Conservation (phyloP, 1,140 invertebrate species). For the Bombus pascuorum region DNA sequence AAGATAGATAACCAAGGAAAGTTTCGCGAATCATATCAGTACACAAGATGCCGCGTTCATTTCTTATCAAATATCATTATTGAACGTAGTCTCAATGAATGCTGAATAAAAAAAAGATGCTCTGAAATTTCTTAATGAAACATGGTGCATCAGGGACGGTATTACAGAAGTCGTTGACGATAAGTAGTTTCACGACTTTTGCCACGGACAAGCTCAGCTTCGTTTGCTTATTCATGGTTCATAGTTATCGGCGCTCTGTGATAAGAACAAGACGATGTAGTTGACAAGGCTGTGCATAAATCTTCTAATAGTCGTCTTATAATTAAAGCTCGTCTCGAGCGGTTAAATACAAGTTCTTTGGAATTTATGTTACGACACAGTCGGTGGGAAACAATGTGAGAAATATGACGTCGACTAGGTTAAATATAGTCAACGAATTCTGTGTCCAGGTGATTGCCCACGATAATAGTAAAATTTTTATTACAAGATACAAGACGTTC, state of each 20-base stretch:
- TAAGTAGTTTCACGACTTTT: constrained; percentile 44
- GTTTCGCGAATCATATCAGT: background rate
- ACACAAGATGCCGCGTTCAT: background rate
- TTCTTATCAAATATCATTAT: background rate
- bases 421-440: background rate
- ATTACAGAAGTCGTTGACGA: constrained; percentile 54
- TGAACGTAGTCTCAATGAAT: constrained; percentile 34
- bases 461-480: background rate
- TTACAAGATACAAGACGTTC: background rate
- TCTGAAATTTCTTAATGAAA: constrained; percentile 52
- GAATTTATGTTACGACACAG: too few relatives aligned
- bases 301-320: constrained; percentile 22
- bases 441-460: background rate
- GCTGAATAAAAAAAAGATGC: background rate
- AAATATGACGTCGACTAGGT: background rate
- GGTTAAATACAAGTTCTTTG: too few relatives aligned
- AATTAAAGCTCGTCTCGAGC: constrained; percentile 47
- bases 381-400: background rate
- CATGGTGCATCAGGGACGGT: constrained; percentile 35
- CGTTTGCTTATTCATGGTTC: constrained; percentile 34
- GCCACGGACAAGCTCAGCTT: constrained; percentile 18
- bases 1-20: background rate
- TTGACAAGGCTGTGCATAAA: background rate
- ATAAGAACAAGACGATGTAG: constrained; percentile 49
- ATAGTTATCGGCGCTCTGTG: constrained; percentile 27